Evolutionary conservation across 2,888 invertebrate species (phyloP).

Genomic region (Alloplasta piceator): DNA sequence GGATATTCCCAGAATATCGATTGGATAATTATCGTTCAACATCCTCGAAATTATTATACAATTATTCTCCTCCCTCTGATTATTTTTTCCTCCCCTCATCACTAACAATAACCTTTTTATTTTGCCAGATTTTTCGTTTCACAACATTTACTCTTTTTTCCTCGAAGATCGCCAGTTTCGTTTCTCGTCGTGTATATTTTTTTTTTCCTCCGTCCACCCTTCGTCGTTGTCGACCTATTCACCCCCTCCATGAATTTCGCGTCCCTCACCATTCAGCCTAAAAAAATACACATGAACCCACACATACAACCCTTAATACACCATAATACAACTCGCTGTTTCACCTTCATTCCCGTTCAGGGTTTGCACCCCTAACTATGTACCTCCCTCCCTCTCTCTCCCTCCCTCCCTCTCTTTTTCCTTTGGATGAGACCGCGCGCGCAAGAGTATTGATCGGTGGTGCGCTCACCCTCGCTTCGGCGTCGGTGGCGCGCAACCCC

Average conservation of each 20-base stretch:
- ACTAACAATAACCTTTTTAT: no score
- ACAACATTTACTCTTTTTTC: neutral
- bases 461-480: slow-evolving; percentile 54
- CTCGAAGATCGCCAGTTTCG: neutral
- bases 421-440: slow-evolving; percentile 44
- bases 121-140: neutral
- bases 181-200: no score
- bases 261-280: slow-evolving; percentile 25
- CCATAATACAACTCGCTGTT: slow-evolving; percentile 58
- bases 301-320: slow-evolving; percentile 12
- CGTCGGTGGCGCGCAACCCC: slow-evolving; percentile 48
- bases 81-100: no score
- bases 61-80: no score
- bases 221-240: slow-evolving; percentile 30
- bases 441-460: slow-evolving; percentile 63
- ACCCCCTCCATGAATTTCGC: slow-evolving; percentile 36
- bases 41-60: no score
- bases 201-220: neutral
- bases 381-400: slow-evolving; percentile 64
- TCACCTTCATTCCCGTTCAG: slow-evolving; percentile 46
- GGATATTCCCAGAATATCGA: no score
- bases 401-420: slow-evolving; percentile 56
- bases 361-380: slow-evolving; percentile 5
- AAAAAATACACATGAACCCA: slow-evolving; percentile 10
- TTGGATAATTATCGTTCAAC: no score